Evolutionary conservation across 2,797 vertebrate genomes (phyloP).

Genomic region (Smutsia gigantea): DNA sequence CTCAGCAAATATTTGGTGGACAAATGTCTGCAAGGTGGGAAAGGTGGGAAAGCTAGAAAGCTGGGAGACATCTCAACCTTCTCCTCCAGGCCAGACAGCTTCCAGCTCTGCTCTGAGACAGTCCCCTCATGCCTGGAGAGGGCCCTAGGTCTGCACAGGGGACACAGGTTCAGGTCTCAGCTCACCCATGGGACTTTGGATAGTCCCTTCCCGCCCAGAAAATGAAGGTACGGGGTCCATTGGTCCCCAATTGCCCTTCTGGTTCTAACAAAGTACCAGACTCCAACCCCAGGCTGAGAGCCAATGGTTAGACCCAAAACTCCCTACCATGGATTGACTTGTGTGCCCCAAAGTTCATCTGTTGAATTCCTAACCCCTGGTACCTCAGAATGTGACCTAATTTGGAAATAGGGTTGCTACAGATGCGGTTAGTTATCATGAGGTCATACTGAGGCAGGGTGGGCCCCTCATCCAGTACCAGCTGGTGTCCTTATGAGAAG

Average conservation of each 20-base stretch:
- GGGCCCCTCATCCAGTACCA: not conserved
- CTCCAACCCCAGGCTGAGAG: not conserved
- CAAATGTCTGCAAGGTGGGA: not conserved
- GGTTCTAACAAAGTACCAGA: not conserved
- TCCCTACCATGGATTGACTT: not conserved
- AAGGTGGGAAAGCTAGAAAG: not conserved
- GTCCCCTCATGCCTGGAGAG: rapidly evolving
- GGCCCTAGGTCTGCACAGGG: not conserved
- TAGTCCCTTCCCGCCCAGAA: not conserved
- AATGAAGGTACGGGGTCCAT: rapidly evolving
- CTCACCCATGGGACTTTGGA: not conserved
- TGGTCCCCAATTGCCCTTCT: not conserved
- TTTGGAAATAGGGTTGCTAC: not conserved
- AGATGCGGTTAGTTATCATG: not conserved
- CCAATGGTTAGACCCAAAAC: not conserved
- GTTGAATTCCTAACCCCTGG: not conserved
- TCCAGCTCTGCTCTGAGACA: not conserved
- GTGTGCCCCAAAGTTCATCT: not conserved
- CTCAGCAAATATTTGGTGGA: not conserved
- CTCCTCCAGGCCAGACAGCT: not conserved
- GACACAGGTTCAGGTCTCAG: not conserved
- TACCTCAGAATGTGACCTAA: not conserved
- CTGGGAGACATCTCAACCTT: rapidly evolving
- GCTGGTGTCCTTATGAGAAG: not conserved
- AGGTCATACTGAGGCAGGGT: not conserved